Evolutionary conservation across 2,888 invertebrate species (phyloP).

Genomic region (Ennomos fuscantarius): DNA sequence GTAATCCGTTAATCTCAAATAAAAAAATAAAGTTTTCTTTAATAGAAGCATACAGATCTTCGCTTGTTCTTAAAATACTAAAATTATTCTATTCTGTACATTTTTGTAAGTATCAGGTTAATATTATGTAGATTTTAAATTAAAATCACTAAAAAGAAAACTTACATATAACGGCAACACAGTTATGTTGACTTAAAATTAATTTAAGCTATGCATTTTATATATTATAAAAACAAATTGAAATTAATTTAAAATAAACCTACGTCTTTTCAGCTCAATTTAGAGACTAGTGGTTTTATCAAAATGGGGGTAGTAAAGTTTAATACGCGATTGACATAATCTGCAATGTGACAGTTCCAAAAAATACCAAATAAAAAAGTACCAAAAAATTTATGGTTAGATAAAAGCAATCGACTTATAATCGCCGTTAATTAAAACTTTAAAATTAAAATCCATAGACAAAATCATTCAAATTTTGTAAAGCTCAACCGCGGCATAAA

Average conservation of each 20-base stretch:
- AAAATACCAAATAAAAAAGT: too few relatives aligned
- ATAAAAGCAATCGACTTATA: too few relatives aligned
- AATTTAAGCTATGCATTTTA: conserved; percentile 13
- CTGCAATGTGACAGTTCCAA: neutral
- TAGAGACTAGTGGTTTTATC: conserved; percentile 41
- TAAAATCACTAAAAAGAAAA: conserved; percentile 18
- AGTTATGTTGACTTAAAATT: conserved; percentile 12
- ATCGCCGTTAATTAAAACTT: too few relatives aligned
- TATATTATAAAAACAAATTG: conserved; percentile 12
- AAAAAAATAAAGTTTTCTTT: conserved; percentile 39
- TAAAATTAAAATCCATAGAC: neutral
- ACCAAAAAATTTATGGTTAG: too few relatives aligned
- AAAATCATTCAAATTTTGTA: neutral
- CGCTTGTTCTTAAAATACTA: conserved; percentile 14
- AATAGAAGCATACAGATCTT: conserved; percentile 13
- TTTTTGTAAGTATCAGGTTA: conserved; percentile 32
- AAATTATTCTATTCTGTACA: conserved; percentile 25
- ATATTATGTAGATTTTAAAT: conserved; percentile 19
- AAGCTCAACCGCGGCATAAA: too few relatives aligned
- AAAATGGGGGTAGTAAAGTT: conserved; percentile 41
- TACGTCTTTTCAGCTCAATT: conserved; percentile 36
- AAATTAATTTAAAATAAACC: conserved; percentile 25
- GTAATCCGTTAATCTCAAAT: conserved; percentile 61
- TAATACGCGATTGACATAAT: conserved; percentile 1
- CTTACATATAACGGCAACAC: conserved; percentile 14